Percentiles rank a stretch among this genome's conserved stretches.
Evolutionary conservation across 2,888 invertebrate species (phyloP).

Genomic region (Invenusta paracnida): DNA sequence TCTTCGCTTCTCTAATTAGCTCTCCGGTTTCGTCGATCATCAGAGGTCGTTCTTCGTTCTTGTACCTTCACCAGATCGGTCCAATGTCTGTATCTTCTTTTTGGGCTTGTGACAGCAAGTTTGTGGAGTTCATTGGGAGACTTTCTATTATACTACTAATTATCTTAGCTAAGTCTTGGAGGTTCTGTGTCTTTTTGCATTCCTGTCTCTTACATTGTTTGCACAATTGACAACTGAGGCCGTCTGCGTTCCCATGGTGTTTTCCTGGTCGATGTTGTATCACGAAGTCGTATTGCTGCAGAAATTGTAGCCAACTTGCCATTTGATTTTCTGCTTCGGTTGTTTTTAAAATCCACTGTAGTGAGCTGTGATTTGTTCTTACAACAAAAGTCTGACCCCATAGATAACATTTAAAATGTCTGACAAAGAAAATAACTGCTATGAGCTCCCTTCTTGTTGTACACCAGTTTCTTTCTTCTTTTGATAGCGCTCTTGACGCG

Average conservation of each 20-base stretch:
- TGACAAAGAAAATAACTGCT: neutral
- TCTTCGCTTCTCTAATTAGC: neutral
- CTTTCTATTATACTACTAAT: neutral
- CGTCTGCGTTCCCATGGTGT: neutral
- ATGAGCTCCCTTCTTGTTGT: neutral
- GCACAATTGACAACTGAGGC: neutral
- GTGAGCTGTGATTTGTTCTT: neutral
- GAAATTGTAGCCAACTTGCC: neutral
- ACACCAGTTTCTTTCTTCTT: neutral
- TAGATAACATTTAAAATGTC: neutral
- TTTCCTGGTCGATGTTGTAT: neutral
- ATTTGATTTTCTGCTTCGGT: neutral
- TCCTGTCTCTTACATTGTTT: neutral
- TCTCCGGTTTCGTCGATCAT: neutral
- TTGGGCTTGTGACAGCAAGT: neutral
- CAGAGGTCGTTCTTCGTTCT: neutral
- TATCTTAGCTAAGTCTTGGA: neutral
- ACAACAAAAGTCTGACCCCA: neutral
- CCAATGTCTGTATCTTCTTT: neutral
- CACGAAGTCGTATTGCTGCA: neutral
- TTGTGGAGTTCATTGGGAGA: neutral
- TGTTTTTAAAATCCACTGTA: neutral
- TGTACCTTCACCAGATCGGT: neutral
- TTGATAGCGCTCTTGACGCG: neutral
- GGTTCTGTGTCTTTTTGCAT: no score